A percentile compares a stretch with the other conserved stretches of the same genome.
phyloP scores from a whole-genome alignment of 2,113 vertebrate genomes.

The Poeciliopsis prolifica region DNA sequence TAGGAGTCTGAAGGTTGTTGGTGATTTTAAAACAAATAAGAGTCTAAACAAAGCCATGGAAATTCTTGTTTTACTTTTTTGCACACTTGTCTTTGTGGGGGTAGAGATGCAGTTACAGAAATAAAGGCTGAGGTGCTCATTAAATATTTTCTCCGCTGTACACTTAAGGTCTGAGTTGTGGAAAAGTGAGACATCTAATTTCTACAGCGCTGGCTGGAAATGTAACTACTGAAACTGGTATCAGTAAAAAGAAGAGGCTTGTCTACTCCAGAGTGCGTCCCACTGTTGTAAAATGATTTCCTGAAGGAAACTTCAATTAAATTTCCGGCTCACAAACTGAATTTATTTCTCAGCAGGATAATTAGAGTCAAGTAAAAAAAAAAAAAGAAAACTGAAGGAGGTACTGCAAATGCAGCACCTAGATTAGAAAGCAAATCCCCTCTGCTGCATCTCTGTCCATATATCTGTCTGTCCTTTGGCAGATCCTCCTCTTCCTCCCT shows the following conservation, averaged over 20 bases:
- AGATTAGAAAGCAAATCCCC: slow-evolving; percentile 45
- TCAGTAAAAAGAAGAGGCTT: slow-evolving; percentile 14
- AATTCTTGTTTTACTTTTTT: neutral
- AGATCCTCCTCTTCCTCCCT: slow-evolving; percentile 18
- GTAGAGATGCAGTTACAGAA: neutral
- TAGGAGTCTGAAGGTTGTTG: too few relatives aligned
- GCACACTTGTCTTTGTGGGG: neutral
- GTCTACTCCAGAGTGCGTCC: neutral
- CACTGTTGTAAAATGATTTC: slow-evolving; percentile 25
- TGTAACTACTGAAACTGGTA: slow-evolving; percentile 6
- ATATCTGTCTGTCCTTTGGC: slow-evolving; percentile 15
- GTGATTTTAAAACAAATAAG: neutral
- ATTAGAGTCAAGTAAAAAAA: slow-evolving; percentile 42
- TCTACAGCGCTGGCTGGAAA: neutral
- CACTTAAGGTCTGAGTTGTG: neutral
- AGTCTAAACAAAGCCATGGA: neutral
- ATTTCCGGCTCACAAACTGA: slow-evolving; percentile 38
- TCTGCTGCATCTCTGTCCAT: slow-evolving; percentile 31
- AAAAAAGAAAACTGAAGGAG: slow-evolving; percentile 29
- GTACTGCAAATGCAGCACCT: slow-evolving; percentile 19
- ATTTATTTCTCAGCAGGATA: slow-evolving; percentile 54
- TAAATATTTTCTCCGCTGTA: neutral
- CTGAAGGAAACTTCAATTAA: slow-evolving; percentile 50
- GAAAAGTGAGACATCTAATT: neutral
- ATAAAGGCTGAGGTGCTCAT: neutral